A percentile compares a stretch with the other conserved stretches of the same genome.
These are phyloP conservation scores for Myotis yumanensis DNA, from an alignment of 2,113 vertebrate genomes.

Conservation along the genomic window DNA sequence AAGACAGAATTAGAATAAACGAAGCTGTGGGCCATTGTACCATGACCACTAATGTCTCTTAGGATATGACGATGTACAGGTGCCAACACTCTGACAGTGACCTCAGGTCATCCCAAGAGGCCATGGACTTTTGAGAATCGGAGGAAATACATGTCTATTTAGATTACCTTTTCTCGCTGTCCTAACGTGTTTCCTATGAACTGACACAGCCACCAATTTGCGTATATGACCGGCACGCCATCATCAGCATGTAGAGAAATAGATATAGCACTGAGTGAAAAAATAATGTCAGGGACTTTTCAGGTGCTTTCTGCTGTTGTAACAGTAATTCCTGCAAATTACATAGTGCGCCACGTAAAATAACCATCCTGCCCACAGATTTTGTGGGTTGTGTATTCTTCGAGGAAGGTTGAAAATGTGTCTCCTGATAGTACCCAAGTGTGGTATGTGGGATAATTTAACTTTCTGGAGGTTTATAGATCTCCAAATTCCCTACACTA, in stretches of 20 bases:
- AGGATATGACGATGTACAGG: not conserved
- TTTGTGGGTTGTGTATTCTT: not conserved
- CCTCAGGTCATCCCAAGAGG: constrained; percentile 18
- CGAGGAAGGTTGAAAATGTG: not conserved
- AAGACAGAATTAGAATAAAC: constrained; percentile 47
- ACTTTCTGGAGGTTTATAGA: not conserved
- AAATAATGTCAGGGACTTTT: constrained; percentile 51
- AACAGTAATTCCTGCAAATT: constrained; percentile 40
- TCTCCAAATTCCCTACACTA: not conserved
- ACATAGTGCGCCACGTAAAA: not conserved
- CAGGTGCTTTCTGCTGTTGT: constrained; percentile 1
- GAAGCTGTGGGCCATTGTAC: not conserved
- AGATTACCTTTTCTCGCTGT: constrained; percentile 43
- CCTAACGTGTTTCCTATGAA: constrained; percentile 16
- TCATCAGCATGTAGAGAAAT: constrained; percentile 30
- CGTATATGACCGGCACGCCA: not conserved
- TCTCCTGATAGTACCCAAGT: not conserved
- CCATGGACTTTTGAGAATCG: not conserved
- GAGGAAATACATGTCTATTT: constrained; percentile 26
- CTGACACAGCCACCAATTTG: constrained; percentile 16
- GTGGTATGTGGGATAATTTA: not conserved
- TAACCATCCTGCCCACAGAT: not conserved
- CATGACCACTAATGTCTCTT: constrained; percentile 19
- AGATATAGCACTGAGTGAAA: not conserved
- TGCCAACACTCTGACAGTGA: not conserved